Base-by-base conservation (phyloP, 2,888 invertebrate species). In the Thecocarcelia acutangulata region DNA sequence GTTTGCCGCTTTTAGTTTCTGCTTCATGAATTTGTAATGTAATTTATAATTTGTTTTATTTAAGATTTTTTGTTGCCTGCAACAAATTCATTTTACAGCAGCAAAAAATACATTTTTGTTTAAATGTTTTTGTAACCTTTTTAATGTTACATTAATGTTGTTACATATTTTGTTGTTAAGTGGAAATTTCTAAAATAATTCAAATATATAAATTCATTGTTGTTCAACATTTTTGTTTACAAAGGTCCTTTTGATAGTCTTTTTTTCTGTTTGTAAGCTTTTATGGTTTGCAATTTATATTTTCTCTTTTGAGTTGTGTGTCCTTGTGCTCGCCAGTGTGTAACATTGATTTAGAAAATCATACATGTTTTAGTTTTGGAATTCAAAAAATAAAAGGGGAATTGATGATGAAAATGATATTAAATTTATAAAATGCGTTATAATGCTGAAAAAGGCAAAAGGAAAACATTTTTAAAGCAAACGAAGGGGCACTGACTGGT, bases 11-110 rank as follows among this genome's bases (percentile, higher is more conserved):
- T 21, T 8, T 15, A n/a, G 12, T 44, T 80, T 40, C 44, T 44
- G 66, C 63, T 69, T 80, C 52, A 70, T 75, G 64, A 63, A 52
- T 44, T 61, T 76, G 28, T 46, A 54, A 69, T 69, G 40, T 52
- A 56, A 52, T 76, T 69, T 69, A 21, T 61, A 68, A 68, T 24
- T 50, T 66, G 15, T 66, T 66, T 66, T 66, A 33, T 8, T 44
- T 28, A n/a, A 17, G 21, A 50, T 42, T 52, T 42, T 19, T 33
- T 19, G 24, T 19, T 40, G n/a, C n/a, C n/a, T n/a, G n/a, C n/a
- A n/a, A n/a, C 19, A 73, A 44, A 40, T 50, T 59, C 8, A 58
- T 58, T 69, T 46, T 19, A 15, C 17, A 8, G 5, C 11, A 44
- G 21, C 8, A 37, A 69, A 56, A 70, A n/a, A 19, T 4, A n/a